Conservation (phyloP, 2,113 vertebrate genomes). For the Pyrgilauda ruficollis region DNA sequence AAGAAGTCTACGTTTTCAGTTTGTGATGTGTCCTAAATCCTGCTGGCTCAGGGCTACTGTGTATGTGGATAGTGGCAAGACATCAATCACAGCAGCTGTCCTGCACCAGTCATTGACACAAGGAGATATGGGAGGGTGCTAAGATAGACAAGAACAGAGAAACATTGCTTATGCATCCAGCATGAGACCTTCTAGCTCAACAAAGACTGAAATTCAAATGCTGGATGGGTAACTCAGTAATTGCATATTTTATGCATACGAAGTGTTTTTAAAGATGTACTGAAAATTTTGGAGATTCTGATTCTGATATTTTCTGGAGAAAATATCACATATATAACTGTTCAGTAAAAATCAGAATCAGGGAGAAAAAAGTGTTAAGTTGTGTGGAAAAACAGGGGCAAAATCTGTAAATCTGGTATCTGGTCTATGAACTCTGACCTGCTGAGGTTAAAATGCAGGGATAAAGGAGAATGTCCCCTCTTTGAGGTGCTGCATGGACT, state of each 20-base stretch:
- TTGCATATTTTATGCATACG: accelerated
- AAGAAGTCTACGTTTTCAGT: background rate
- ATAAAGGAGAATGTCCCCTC: background rate
- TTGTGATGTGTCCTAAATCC: background rate
- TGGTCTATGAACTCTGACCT: background rate
- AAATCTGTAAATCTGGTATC: background rate
- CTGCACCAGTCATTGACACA: background rate
- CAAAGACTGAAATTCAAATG: background rate
- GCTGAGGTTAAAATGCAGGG: background rate
- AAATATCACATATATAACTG: background rate
- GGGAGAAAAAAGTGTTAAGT: background rate
- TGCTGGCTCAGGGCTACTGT: background rate
- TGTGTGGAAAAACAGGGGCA: background rate
- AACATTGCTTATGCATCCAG: background rate
- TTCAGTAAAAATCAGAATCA: background rate
- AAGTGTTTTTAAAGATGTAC: background rate
- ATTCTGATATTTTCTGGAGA: background rate
- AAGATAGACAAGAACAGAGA: background rate
- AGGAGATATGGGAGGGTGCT: background rate
- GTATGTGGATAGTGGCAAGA: background rate
- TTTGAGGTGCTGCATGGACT: background rate
- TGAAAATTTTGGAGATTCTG: background rate
- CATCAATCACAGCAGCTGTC: background rate
- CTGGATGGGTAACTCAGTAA: background rate
- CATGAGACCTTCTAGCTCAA: background rate